Conservation (phyloP, 2,888 invertebrate species). For the Agrochola macilenta region DNA sequence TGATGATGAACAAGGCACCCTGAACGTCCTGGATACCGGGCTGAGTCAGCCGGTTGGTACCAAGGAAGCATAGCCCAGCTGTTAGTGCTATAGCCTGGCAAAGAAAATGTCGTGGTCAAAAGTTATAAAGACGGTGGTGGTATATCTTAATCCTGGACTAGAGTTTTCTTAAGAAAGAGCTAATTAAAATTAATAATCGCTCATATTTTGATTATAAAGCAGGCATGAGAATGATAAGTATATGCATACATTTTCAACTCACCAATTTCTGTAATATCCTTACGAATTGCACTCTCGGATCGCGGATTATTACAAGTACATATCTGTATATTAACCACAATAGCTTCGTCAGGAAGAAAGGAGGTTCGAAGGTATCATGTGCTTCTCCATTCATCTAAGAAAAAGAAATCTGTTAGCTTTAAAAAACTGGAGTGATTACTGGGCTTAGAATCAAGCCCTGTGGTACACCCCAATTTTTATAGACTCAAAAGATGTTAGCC, state of each 20-base stretch:
- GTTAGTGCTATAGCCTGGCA: slow-evolving; percentile 93
- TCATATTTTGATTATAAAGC: neutral
- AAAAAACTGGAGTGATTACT: neutral
- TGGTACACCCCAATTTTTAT: neutral
- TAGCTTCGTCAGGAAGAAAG: slow-evolving; percentile 93
- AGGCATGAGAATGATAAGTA: neutral
- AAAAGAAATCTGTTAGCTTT: slow-evolving; percentile 41
- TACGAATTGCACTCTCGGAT: slow-evolving; percentile 94
- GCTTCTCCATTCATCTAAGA: slow-evolving; percentile 47
- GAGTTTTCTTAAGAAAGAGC: neutral
- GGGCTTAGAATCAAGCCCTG: slow-evolving; percentile 17
- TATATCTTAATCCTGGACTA: neutral
- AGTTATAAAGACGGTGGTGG: neutral
- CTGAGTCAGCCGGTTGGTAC: slow-evolving; percentile 93
- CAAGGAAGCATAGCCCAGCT: slow-evolving; percentile 96
- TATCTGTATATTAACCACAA: slow-evolving; percentile 94
- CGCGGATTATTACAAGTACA: slow-evolving; percentile 93
- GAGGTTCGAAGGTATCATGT: slow-evolving; percentile 87
- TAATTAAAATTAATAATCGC: neutral
- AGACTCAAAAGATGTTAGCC: neutral
- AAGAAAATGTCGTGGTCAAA: neutral
- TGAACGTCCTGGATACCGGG: slow-evolving; percentile 96
- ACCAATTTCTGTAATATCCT: slow-evolving; percentile 96
- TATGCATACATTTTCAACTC: slow-evolving; percentile 75
- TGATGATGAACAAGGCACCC: slow-evolving; percentile 96